Percentiles rank a stretch among this genome's conserved stretches.
Conservation (phyloP, 64 coral and sea anemone genomes). For the Hydrozoanthus tunicans region DNA sequence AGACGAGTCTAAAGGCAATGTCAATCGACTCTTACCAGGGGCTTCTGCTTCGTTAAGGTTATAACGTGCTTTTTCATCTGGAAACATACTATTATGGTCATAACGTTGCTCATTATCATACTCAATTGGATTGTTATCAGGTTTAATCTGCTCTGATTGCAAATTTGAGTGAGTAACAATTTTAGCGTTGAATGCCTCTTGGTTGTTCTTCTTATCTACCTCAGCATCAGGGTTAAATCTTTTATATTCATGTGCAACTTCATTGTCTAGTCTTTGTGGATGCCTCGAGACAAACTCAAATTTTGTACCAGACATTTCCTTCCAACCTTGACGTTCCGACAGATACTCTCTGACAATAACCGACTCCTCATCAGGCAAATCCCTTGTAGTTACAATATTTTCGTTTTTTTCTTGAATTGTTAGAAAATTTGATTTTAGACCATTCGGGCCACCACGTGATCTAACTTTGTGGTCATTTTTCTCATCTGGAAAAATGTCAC, state of each 20-base stretch:
- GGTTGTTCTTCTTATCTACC: background rate
- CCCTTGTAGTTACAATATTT: no score
- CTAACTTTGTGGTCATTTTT: background rate
- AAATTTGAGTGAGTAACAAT: background rate
- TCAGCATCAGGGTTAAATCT: background rate
- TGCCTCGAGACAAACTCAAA: conserved; percentile 2
- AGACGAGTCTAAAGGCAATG: background rate
- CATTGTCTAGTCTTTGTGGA: background rate
- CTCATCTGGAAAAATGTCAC: background rate
- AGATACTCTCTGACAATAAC: background rate
- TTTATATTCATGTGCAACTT: background rate
- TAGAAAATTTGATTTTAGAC: background rate
- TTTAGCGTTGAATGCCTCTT: background rate
- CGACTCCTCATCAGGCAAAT: background rate
- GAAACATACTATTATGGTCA: background rate
- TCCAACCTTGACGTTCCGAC: background rate
- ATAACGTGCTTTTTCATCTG: background rate
- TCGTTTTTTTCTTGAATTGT: background rate
- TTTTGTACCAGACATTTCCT: background rate
- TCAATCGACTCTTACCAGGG: background rate
- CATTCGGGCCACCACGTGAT: background rate
- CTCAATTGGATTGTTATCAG: background rate
- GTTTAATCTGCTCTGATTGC: background rate
- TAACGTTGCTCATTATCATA: background rate
- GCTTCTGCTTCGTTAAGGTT: background rate